A percentile compares a stretch with the other conserved stretches of the same genome.
Evolutionary conservation across 92 coral and sea anemone genomes (phyloP).

Genomic region (Siderastrea siderea): DNA sequence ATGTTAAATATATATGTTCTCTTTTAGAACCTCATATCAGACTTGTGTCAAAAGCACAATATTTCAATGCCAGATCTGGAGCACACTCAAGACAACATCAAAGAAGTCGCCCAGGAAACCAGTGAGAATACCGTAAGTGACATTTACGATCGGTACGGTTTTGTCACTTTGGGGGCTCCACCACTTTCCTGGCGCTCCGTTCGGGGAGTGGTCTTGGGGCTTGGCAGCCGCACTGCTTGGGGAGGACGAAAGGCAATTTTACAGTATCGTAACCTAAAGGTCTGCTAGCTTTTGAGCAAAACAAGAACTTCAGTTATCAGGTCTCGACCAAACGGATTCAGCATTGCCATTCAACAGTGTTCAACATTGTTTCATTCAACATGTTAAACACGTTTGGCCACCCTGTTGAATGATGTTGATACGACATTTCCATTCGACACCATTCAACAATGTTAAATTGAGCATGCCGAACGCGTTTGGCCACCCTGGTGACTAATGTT

Average conservation of each 20-base stretch:
- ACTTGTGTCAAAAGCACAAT: constrained; percentile 65
- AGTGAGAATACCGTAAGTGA: neutral
- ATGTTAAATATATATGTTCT: neutral
- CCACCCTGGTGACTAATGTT: no score
- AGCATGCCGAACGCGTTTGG: no score
- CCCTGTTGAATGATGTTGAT: no score
- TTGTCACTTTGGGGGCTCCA: constrained; percentile 22
- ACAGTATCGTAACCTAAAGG: no score
- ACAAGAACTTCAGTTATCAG: no score
- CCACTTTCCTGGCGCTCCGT: neutral
- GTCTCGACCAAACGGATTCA: no score
- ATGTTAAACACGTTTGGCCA: no score
- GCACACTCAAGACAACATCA: neutral
- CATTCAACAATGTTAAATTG: no score
- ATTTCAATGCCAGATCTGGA: constrained; percentile 53
- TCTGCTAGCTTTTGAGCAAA: no score
- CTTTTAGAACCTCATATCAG: constrained; percentile 63
- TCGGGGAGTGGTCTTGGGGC: neutral
- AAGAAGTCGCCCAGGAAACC: neutral
- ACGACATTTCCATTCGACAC: no score
- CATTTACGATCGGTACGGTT: neutral
- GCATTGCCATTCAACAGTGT: no score
- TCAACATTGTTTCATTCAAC: no score
- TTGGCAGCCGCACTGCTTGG: neutral
- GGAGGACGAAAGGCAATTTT: neutral